These are phyloP conservation scores for Ictalurus punctatus DNA, from an alignment of 2,113 vertebrate genomes.

Conservation along the genomic window DNA sequence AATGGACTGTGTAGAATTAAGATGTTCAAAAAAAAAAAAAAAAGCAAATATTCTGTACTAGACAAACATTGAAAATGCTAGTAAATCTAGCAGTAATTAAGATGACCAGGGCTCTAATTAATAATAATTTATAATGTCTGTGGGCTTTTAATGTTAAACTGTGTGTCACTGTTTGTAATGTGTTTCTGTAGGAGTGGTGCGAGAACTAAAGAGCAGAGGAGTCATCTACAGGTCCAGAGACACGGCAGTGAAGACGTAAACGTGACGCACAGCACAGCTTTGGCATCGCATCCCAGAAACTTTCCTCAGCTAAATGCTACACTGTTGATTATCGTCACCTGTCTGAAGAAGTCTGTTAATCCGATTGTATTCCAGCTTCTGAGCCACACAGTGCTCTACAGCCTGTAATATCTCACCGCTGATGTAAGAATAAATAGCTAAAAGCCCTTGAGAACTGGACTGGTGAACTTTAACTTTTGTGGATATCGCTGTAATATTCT, in stretches of 20 bases:
- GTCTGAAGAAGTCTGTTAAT: neutral
- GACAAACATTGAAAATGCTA: neutral
- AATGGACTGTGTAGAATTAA: too few species aligned
- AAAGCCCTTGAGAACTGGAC: neutral
- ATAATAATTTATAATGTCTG: neutral
- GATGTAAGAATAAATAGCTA: neutral
- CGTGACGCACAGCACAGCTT: neutral
- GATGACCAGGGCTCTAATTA: neutral
- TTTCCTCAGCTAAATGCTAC: neutral
- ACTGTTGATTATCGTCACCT: neutral
- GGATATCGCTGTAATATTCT: neutral
- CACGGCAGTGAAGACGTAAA: constrained; percentile 93
- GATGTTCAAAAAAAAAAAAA: too few species aligned
- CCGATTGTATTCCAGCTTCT: neutral
- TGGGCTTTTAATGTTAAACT: neutral
- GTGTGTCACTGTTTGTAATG: neutral
- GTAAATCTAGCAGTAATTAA: neutral
- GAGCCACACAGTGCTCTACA: neutral
- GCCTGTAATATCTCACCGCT: neutral
- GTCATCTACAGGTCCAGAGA: constrained; percentile 98
- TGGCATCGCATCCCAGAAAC: neutral
- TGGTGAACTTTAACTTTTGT: neutral
- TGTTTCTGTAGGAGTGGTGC: constrained; percentile 82
- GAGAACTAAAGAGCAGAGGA: constrained; percentile 95
- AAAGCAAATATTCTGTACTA: neutral